Percentiles rank a stretch among this genome's conserved stretches.
Conservation (phyloP, 2,113 vertebrate species). For the Pao palembangensis region DNA sequence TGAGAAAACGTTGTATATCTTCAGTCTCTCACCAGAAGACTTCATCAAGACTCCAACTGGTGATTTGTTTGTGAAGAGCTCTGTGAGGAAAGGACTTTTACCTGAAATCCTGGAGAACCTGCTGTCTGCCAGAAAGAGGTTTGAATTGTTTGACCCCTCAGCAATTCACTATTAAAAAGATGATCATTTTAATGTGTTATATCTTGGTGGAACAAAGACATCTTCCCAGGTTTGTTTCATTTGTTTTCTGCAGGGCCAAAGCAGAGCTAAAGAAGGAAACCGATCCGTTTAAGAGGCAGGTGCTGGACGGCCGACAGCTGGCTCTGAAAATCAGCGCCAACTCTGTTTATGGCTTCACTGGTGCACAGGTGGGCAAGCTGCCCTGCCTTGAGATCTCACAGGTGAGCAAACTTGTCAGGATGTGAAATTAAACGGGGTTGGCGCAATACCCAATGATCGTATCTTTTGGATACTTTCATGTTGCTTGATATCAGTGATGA, state of each 20-base stretch:
- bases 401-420: slow-evolving; percentile 61
- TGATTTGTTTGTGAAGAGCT: slow-evolving; percentile 84
- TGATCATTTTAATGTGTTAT: neutral
- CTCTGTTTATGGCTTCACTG: slow-evolving; percentile 91
- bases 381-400: slow-evolving; percentile 92
- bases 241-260: slow-evolving; percentile 78
- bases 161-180: neutral
- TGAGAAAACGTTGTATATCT: slow-evolving; percentile 5
- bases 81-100: slow-evolving; percentile 85
- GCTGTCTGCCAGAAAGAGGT: slow-evolving; percentile 87
- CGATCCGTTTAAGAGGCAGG: slow-evolving; percentile 86
- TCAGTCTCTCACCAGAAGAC: slow-evolving; percentile 79
- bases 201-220: no score
- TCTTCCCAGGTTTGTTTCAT: no score
- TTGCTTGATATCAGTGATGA: no score
- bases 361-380: slow-evolving; percentile 89
- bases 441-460: no score
- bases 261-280: slow-evolving; percentile 85
- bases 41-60: slow-evolving; percentile 90
- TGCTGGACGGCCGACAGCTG: slow-evolving; percentile 87
- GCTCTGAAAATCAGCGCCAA: slow-evolving; percentile 92
- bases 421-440: neutral
- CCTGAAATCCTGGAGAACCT: slow-evolving; percentile 91
- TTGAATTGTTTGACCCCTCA: slow-evolving; percentile 8
- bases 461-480: no score